Conservation (phyloP, 2,797 vertebrate genomes). For the Pelodytes ibericus region DNA sequence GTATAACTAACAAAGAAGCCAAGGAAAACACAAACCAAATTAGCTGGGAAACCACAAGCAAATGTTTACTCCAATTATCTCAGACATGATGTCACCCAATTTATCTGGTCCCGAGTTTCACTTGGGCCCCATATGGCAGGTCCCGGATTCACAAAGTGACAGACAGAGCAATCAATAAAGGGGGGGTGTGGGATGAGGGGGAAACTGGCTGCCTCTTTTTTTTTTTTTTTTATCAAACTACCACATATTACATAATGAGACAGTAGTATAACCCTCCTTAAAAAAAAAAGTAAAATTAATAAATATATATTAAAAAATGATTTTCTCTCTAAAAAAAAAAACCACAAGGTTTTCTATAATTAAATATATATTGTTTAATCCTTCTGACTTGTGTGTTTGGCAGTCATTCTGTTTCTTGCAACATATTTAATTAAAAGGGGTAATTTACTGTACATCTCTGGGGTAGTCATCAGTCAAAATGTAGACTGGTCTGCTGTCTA, state of each 20-base stretch:
- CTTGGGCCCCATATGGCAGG: conserved; percentile 36
- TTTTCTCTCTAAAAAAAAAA: no score
- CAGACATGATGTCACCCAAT: conserved; percentile 18
- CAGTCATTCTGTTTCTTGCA: no score
- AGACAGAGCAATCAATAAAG: conserved; percentile 4
- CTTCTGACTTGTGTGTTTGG: no score
- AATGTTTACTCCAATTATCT: conserved; percentile 60
- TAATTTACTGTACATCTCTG: no score
- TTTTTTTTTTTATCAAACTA: conserved; percentile 22
- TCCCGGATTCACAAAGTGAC: rapidly evolving
- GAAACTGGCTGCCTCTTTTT: conserved; percentile 21
- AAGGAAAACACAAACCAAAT: conserved; percentile 55
- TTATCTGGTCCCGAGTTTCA: neutral
- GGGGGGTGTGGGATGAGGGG: no score
- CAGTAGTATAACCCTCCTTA: conserved; percentile 22
- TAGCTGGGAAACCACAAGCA: conserved; percentile 57
- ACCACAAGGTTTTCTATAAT: no score
- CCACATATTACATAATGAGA: conserved; percentile 40
- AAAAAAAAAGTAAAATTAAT: neutral
- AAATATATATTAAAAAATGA: no score
- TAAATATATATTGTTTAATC: no score
- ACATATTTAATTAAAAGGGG: no score
- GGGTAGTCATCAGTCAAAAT: no score
- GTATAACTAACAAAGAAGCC: neutral
- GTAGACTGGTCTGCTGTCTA: no score